Percentiles rank a stretch among this genome's conserved stretches.
phyloP scores from a whole-genome alignment of 1,140 invertebrate genomes.

The Notospermus geniculatus region DNA sequence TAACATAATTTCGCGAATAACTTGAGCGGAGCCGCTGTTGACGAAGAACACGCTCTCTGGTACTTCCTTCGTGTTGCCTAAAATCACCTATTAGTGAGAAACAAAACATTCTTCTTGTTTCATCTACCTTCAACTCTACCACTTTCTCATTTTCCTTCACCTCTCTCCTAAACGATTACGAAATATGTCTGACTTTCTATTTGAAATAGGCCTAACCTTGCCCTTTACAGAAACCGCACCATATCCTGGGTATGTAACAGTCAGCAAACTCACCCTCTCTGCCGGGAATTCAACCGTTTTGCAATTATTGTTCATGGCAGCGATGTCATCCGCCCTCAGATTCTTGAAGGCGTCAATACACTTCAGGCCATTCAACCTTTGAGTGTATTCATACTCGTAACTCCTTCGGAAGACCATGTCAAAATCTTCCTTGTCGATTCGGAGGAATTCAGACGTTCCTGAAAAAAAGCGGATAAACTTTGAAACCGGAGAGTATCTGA shows the following conservation, averaged over 20 bases:
- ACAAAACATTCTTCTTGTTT: not conserved
- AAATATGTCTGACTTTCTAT: not conserved
- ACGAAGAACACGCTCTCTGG: conserved; percentile 24
- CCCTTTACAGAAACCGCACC: not conserved
- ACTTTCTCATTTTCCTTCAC: no score
- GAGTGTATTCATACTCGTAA: conserved; percentile 22
- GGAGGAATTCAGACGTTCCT: conserved; percentile 27
- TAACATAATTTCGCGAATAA: conserved; percentile 19
- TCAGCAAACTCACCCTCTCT: conserved; percentile 22
- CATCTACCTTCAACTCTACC: no score
- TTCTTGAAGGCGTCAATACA: conserved; percentile 12
- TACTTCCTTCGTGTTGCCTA: conserved; percentile 14
- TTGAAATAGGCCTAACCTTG: conserved; percentile 2
- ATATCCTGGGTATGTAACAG: not conserved
- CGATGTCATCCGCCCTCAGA: conserved; percentile 15
- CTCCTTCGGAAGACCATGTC: conserved; percentile 21
- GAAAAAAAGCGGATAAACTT: no score
- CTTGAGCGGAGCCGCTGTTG: conserved; percentile 15
- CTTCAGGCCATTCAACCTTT: conserved; percentile 16
- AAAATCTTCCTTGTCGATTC: conserved; percentile 24
- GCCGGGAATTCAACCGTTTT: conserved; percentile 13
- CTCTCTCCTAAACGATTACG: not conserved
- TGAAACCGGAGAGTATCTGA: no score
- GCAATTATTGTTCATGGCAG: conserved; percentile 15
- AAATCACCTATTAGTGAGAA: conserved; percentile 17